phyloP scores from a whole-genome alignment of 2,888 invertebrate genomes.

The Campoplex capitator region DNA sequence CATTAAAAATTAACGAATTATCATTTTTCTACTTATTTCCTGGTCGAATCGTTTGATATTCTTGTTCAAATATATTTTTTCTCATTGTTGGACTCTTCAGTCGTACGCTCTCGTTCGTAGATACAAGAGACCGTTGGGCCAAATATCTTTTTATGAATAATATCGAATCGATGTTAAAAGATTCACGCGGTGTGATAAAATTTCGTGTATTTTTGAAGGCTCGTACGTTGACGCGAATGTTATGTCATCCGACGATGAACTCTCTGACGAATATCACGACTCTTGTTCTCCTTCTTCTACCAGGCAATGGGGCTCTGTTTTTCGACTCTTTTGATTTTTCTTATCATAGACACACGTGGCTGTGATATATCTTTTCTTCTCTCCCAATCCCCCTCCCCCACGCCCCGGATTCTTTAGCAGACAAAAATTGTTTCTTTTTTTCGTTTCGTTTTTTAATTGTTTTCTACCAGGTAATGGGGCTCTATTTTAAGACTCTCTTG shows the following conservation, averaged over 20 bases:
- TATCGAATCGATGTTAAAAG: neutral
- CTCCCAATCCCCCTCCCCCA: too few relatives aligned
- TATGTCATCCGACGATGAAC: constrained; percentile 38
- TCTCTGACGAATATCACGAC: constrained; percentile 35
- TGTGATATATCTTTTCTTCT: neutral
- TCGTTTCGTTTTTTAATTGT: too few relatives aligned
- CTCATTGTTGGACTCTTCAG: neutral
- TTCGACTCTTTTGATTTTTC: constrained; percentile 18
- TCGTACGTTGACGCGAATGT: neutral
- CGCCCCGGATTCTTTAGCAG: too few relatives aligned
- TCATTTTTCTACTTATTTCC: neutral
- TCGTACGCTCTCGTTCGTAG: neutral
- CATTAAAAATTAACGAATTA: too few relatives aligned
- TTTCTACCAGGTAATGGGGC: too few relatives aligned
- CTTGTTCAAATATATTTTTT: neutral
- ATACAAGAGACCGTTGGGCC: neutral
- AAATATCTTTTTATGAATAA: neutral
- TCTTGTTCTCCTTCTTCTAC: constrained; percentile 22
- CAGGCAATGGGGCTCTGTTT: neutral
- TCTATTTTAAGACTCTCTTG: too few relatives aligned
- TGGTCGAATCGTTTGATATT: neutral
- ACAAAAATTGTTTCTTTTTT: too few relatives aligned
- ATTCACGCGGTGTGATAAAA: neutral
- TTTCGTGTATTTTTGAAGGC: neutral
- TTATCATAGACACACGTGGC: constrained; percentile 8